Conservation (phyloP, 1,140 invertebrate genomes). For the Trichonephila clavipes region DNA sequence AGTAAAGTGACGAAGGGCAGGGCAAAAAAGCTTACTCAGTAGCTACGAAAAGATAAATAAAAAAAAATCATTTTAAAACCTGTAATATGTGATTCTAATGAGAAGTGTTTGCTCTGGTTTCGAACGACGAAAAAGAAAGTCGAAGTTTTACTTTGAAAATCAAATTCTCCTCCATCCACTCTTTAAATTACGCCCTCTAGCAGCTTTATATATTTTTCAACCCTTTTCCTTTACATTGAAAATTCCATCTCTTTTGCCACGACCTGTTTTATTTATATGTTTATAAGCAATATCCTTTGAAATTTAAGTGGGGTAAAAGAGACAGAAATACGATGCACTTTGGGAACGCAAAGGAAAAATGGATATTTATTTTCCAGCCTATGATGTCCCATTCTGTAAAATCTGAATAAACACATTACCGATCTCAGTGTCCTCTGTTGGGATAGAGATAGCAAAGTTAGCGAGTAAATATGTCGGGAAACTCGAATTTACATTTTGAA, state of each 20-base stretch:
- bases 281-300: conserved; percentile 65
- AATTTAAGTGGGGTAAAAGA: conserved; percentile 51
- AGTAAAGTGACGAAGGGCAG: not conserved
- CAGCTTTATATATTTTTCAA: conserved; percentile 17
- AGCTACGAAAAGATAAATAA: not conserved
- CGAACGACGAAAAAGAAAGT: conserved; percentile 1
- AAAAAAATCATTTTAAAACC: not conserved
- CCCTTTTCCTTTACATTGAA: not conserved
- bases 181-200: conserved; percentile 27
- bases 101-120: conserved; percentile 48
- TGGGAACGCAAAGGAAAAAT: conserved; percentile 50
- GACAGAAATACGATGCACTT: conserved; percentile 30
- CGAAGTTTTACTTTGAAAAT: not conserved
- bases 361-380: conserved; percentile 55
- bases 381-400: conserved; percentile 44
- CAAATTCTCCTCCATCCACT: conserved; percentile 18
- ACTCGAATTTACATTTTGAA: conserved; percentile 51
- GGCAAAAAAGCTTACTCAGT: conserved; percentile 2
- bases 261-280: conserved; percentile 36
- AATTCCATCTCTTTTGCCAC: conserved; percentile 2
- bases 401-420: conserved; percentile 68
- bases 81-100: conserved; percentile 49
- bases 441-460: conserved; percentile 51
- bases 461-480: conserved; percentile 49
- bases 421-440: conserved; percentile 6